Base-by-base conservation (phyloP, 2,888 invertebrate genomes). In the Meteorus cinctellus region DNA sequence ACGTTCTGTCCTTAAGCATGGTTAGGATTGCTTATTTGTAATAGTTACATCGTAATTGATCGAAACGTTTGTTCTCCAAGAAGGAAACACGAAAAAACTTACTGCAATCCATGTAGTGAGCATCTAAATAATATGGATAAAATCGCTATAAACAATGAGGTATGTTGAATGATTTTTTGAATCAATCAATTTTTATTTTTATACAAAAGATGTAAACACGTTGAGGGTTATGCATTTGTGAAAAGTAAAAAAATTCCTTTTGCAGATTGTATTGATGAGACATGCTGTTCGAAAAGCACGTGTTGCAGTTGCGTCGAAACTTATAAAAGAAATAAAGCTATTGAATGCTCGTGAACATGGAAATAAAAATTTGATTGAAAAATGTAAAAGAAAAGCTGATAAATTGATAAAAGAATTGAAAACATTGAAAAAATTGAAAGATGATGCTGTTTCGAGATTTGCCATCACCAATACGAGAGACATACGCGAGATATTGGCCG, bases 361-460 rank as follows among this genome's bases (percentile, higher is more conserved):
- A 4, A 82, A 81, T 10, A 87, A 88, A 29, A 82, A 80, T n/a
- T 82, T 86, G 10, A 60, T 81, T 0, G 82, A 84, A 10, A 89
- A 87, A 73, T 84, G 83, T 72, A 82, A 83, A 31, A 81, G 81
- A 6, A 85, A 86, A 78, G 86, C 85, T 0, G 82, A 86, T 3
- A 87, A 80, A 74, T 67, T 88, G 4, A 68, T 83, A 1, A 82
- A 77, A 3, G 88, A 89, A 76, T 80, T 89, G 0, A 51, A 80
- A 0, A 81, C 84, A 0, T 41, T 86, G 1, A 89, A 89, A 69
- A 82, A 74, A n/a, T 75, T 88, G 1, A 85, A 87, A 68, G 85
- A 87, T 1, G 89, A 89, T 68, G 86, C 87, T 2, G 82, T 89
- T 41, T 82, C 86, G 0, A 86, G 81, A 80, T 87, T 84, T 77